Evolutionary conservation across 2,888 invertebrate species (phyloP), one percentile per base, ranked within the genome.

Genomic region (Baronia brevicornis): DNA sequence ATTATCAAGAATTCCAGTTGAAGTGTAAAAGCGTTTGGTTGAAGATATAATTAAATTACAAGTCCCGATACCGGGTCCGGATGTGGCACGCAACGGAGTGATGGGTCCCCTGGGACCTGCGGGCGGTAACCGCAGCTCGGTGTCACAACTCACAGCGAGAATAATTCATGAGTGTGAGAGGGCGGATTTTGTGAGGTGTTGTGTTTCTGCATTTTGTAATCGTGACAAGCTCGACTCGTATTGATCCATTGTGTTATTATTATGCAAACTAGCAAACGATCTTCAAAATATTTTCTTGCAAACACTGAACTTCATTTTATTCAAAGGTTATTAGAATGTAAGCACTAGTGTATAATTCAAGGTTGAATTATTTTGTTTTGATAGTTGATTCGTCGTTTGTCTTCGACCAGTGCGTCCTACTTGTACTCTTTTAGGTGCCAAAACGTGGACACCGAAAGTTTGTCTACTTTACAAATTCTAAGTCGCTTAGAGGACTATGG

Each of bases 271-370:
- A 44, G 55, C 58, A 62, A 66, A 54, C 58, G 67, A 69, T 64
- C 56, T 56, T 57, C 54, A 55, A 67, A 70, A 68, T 68, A 61
- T 65, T 64, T 65, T 48, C 53, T 50, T 46, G 44, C 48, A 53
- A 60, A 55, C 54, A 52, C 55, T 57, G 61, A 61, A 65, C 67
- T 53, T 66, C 64, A 68, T 67, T 70, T 69, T 60, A 60, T 60
- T 59, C 59, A 77, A 80, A 82, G 79, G 79, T 79, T 72, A 78
- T 67, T 68, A 61, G 73, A 77, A 78, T 71, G 71, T 73, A 61
- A 71, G 68, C 62, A 69, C 62, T 51, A 51, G 52, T 60, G 55
- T 55, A 56, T 53, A 49, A 52, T 49, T 48, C 78, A 79, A 79
- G 80, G 78, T 68, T 59, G 42, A n/a, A 7, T 6, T 3, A 15